Percentiles rank a stretch among this genome's conserved stretches.
Conservation (phyloP, 2,113 vertebrate genomes). For the Canis aureus region DNA sequence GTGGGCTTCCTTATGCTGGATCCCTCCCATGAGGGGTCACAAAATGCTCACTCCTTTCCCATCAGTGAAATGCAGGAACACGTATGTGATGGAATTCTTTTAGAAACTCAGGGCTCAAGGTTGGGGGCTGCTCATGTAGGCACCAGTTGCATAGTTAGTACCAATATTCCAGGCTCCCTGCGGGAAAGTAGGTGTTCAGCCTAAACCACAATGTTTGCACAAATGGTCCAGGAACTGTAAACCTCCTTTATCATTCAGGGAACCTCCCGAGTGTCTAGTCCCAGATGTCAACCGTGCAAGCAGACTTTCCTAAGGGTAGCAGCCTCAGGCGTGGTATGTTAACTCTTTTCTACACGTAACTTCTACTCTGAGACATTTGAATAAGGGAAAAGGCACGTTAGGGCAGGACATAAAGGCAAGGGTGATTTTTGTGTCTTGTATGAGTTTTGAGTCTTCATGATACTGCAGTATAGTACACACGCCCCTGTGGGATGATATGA, state of each 20-base stretch:
- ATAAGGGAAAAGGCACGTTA: background rate
- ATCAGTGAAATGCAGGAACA: background rate
- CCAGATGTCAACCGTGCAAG: background rate
- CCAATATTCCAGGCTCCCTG: background rate
- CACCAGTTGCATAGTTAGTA: background rate
- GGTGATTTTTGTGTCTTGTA: background rate
- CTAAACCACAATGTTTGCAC: background rate
- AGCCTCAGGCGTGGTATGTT: background rate
- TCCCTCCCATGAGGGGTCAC: background rate
- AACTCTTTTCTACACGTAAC: background rate
- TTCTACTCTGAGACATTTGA: background rate
- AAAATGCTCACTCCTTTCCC: background rate
- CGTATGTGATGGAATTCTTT: background rate
- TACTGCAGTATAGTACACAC: rapidly evolving
- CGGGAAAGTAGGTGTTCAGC: background rate
- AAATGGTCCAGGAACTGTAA: background rate
- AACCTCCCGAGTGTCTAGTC: background rate
- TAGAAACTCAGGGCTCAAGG: background rate
- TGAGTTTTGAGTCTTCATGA: background rate
- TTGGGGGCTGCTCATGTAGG: background rate
- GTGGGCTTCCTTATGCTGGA: background rate
- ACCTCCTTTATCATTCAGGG: background rate
- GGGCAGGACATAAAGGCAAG: background rate
- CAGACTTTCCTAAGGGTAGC: background rate
- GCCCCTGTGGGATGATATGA: background rate